These are phyloP conservation scores for Elachura formosa DNA, from an alignment of 2,113 vertebrate genomes.

Conservation along the genomic window DNA sequence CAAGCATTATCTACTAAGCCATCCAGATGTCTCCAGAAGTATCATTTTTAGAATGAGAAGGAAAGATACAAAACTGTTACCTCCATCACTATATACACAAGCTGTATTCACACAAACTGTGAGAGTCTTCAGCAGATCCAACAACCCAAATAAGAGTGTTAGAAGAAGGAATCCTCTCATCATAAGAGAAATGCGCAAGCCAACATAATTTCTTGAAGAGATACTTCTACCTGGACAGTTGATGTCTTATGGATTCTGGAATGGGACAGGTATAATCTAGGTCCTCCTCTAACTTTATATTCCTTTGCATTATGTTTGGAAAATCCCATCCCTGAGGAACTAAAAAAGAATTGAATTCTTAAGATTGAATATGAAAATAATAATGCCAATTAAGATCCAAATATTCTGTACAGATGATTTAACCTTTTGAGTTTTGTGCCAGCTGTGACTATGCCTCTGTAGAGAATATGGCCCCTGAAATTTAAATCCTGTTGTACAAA, in stretches of 20 bases:
- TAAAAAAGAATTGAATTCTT: not conserved
- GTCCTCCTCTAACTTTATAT: not conserved
- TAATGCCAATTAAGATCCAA: not conserved
- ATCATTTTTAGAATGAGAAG: not conserved
- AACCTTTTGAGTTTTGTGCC: not conserved
- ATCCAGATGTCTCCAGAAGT: not conserved
- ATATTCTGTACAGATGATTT: not conserved
- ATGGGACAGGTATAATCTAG: not conserved
- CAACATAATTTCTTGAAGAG: not conserved
- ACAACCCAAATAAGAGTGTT: rapidly evolving
- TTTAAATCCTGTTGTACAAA: not conserved
- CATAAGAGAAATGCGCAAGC: not conserved
- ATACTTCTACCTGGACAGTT: not conserved
- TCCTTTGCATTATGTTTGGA: not conserved
- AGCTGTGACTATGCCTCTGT: not conserved
- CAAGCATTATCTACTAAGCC: not conserved
- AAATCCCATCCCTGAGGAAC: not conserved
- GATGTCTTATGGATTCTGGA: not conserved
- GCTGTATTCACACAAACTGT: not conserved
- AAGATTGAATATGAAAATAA: not conserved
- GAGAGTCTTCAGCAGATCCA: not conserved
- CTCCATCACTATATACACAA: not conserved
- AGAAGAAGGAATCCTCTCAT: not conserved
- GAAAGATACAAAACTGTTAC: not conserved
- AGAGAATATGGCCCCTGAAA: not conserved